phyloP scores from a whole-genome alignment of 2,113 vertebrate species.

The Rattus rattus region DNA sequence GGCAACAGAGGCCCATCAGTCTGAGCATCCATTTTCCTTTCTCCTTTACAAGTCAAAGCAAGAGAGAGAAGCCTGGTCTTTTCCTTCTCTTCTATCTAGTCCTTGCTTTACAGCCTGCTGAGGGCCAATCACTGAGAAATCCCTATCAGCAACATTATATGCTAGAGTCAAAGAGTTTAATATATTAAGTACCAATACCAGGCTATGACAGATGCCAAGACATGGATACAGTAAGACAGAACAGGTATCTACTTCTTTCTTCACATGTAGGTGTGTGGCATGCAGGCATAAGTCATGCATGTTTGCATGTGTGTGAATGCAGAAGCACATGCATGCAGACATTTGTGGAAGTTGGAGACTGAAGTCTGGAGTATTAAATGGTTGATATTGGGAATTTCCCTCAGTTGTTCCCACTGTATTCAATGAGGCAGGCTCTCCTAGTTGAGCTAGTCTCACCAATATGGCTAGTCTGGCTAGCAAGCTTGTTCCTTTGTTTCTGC shows the following conservation, averaged over 20 bases:
- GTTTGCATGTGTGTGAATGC: neutral
- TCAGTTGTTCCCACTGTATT: neutral
- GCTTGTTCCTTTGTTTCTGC: neutral
- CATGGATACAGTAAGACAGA: neutral
- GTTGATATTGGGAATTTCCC: neutral
- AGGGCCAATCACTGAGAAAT: neutral
- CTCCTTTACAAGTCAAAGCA: neutral
- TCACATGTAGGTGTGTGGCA: neutral
- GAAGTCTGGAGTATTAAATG: neutral
- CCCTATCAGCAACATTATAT: neutral
- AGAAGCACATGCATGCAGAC: neutral
- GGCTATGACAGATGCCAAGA: neutral
- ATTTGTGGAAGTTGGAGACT: neutral
- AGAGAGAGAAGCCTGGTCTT: neutral
- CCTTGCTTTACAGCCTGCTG: neutral
- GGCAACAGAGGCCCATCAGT: neutral
- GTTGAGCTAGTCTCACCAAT: neutral
- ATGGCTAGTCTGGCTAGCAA: neutral
- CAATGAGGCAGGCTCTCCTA: neutral
- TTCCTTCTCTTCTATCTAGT: neutral
- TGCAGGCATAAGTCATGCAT: too few relatives aligned
- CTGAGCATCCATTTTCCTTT: neutral
- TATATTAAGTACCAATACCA: neutral
- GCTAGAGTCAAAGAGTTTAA: conserved; percentile 4
- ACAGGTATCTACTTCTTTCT: neutral